A percentile compares a stretch with the other conserved stretches of the same genome.
These are phyloP conservation scores for Helicoverpa zea DNA, from an alignment of 1,140 invertebrate species.

Conservation along the genomic window DNA sequence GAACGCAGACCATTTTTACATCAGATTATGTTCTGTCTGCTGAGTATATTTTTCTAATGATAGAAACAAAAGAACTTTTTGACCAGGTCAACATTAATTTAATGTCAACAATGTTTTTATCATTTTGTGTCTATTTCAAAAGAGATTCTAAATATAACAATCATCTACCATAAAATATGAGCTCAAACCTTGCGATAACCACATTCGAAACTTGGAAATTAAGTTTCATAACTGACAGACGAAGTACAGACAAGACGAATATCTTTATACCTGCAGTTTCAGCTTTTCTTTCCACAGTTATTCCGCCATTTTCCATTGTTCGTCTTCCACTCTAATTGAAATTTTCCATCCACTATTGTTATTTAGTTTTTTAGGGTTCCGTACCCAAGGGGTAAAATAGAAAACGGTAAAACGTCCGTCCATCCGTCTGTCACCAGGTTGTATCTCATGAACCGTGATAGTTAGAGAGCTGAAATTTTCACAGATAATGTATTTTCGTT, in stretches of 20 bases:
- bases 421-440: no score
- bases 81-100: neutral
- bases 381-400: no score
- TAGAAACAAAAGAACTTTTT: constrained; percentile 9
- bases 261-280: constrained; percentile 28
- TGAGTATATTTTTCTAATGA: neutral
- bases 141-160: neutral
- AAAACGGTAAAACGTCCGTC: no score
- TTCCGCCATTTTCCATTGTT: constrained; percentile 8
- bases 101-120: constrained; percentile 6
- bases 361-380: neutral
- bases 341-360: constrained; percentile 36
- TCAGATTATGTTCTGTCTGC: neutral
- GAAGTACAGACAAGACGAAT: neutral
- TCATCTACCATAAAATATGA: neutral
- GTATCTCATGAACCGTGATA: no score
- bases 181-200: neutral
- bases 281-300: neutral
- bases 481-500: no score
- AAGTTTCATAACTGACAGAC: constrained; percentile 20
- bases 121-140: neutral
- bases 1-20: no score
- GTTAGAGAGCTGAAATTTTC: no score
- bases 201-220: constrained; percentile 13
- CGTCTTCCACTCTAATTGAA: constrained; percentile 40